phyloP scores from a whole-genome alignment of 2,797 vertebrate genomes.

The Poecilia wingei region DNA sequence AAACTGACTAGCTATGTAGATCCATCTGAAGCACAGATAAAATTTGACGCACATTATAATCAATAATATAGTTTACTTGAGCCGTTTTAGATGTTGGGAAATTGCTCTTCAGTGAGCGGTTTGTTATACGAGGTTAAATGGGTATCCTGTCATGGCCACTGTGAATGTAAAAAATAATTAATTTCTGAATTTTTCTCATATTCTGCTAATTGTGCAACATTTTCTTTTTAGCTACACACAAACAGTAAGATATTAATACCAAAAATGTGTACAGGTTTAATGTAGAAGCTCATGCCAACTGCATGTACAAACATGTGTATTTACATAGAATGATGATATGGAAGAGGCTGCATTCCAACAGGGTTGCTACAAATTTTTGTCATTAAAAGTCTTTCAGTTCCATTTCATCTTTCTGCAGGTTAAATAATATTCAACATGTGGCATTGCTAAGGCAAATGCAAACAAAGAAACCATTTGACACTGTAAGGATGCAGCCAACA shows the following conservation, averaged over 20 bases:
- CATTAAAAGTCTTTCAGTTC: not conserved
- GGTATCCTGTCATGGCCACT: not conserved
- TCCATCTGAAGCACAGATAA: not conserved
- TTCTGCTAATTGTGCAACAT: not conserved
- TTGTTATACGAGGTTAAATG: not conserved
- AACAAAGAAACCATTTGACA: conserved; percentile 13
- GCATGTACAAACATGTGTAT: conserved; percentile 32
- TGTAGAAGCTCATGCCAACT: conserved; percentile 2
- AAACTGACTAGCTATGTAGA: not conserved
- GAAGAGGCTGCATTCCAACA: conserved; percentile 72
- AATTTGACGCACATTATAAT: not conserved
- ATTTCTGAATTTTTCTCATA: not conserved
- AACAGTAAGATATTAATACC: not conserved
- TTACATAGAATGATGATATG: conserved; percentile 51
- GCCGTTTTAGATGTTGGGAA: not conserved
- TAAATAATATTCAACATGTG: not conserved
- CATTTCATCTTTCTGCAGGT: not conserved
- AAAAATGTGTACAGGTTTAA: not conserved
- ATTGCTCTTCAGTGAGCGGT: not conserved
- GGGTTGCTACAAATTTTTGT: conserved; percentile 20
- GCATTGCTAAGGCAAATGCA: not conserved
- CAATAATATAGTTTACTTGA: not conserved
- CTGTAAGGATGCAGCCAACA: conserved; percentile 67
- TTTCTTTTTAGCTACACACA: not conserved
- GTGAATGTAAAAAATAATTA: not conserved